Evolutionary conservation across 2,113 vertebrate species (phyloP).

Genomic region (Hiodon tergisus): DNA sequence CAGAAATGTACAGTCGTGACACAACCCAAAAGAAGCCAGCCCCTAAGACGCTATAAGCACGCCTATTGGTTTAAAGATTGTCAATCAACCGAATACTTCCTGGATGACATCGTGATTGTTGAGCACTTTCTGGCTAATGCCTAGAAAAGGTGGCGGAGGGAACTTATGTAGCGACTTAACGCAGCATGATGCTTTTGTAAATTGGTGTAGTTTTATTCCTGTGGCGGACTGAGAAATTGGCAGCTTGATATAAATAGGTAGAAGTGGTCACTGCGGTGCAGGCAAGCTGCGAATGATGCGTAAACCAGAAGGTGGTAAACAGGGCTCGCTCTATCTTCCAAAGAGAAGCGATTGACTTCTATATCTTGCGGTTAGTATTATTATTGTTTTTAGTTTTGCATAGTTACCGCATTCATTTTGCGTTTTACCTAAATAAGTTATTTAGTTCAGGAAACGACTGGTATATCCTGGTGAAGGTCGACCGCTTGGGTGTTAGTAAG

Average conservation of each 20-base stretch:
- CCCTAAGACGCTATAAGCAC: too few species aligned
- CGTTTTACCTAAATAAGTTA: too few species aligned
- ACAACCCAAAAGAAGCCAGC: neutral
- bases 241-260: neutral
- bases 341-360: too few species aligned
- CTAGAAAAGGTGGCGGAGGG: neutral
- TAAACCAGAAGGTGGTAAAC: too few species aligned
- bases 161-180: neutral
- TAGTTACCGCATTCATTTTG: too few species aligned
- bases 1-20: neutral
- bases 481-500: too few species aligned
- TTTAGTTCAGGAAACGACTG: too few species aligned
- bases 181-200: constrained; percentile 14
- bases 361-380: too few species aligned
- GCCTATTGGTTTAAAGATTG: constrained; percentile 15
- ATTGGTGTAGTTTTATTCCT: neutral
- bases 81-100: constrained; percentile 23
- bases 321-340: too few species aligned
- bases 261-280: neutral
- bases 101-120: constrained; percentile 22
- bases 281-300: too few species aligned
- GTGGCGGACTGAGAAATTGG: neutral
- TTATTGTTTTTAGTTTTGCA: too few species aligned
- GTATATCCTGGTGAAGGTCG: too few species aligned
- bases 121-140: constrained; percentile 7